Evolutionary conservation across 2,888 invertebrate species (phyloP), one percentile per base, ranked within the genome.

Genomic region (Dasypolia templi): DNA sequence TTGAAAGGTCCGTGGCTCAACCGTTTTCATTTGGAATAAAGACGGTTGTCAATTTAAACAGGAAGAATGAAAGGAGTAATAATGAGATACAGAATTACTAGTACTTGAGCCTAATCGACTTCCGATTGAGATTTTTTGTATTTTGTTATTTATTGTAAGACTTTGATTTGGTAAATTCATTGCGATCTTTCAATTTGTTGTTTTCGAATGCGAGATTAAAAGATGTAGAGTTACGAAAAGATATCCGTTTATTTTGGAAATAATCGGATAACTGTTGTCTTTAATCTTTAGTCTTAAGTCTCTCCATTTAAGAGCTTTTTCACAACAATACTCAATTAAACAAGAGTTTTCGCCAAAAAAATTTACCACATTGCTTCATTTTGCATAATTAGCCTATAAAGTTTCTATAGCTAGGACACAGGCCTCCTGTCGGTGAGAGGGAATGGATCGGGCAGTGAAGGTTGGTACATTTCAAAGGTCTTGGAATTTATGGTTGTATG

Each of bases 51-150:
- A 81, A 79, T 86, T 83, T 74, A 62, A 81, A 79, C 42, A 58
- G 58, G 42, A 61, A 66, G 22, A 29, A 77, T 71, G 66, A 58
- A 77, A 77, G 84, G 68, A 78, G 72, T 79, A 79, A 83, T 76
- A 75, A 71, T 80, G 72, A 73, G 77, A 84, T 77, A 79, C 79
- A 83, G 62, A 86, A 82, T 86, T 73, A 73, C 64, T 85, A 84
- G 77, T 80, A 75, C 77, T 79, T 72, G 75, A 83, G 77, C 79
- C 77, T 76, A 78, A 88, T 84, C 77, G 81, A 83, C 56, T 83
- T 82, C 51, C 72, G 67, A 81, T 75, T 71, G 80, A 83, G 79
- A 84, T n/a, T n/a, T n/a, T n/a, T 81, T 84, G 82, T 86, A 83
- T 77, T 85, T 87, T 77, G 76, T 82, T 75, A 82, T 79, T 79